Conservation (phyloP, 1,140 invertebrate genomes). For the Philotrypesis tridentata region DNA sequence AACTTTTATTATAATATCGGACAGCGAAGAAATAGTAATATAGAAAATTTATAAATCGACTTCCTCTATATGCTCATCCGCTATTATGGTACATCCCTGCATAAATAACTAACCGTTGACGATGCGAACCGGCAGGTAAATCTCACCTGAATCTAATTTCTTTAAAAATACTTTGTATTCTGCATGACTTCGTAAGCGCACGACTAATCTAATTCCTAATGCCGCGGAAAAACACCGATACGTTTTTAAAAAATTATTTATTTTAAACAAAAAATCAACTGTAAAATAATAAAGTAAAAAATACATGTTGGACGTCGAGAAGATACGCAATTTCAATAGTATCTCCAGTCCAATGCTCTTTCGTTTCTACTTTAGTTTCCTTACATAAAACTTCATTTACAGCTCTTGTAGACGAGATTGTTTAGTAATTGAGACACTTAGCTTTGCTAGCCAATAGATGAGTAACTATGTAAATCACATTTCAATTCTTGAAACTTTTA, state of each 20-base stretch:
- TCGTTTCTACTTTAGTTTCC: slow-evolving; percentile 27
- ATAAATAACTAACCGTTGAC: slow-evolving; percentile 14
- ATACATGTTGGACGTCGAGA: slow-evolving; percentile 34
- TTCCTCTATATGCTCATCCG: slow-evolving; percentile 20
- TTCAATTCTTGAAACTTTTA: slow-evolving; percentile 24
- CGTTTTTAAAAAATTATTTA: slow-evolving; percentile 28
- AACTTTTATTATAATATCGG: slow-evolving; percentile 11
- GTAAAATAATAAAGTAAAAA: slow-evolving; percentile 47
- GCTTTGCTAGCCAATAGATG: slow-evolving; percentile 11
- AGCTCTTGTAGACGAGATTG: neutral
- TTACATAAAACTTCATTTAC: slow-evolving; percentile 25
- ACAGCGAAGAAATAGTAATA: slow-evolving; percentile 27
- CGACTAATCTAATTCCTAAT: slow-evolving; percentile 22
- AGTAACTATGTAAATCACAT: slow-evolving; percentile 34
- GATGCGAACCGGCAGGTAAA: slow-evolving; percentile 17
- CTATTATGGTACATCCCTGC: slow-evolving; percentile 20
- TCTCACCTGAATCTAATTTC: slow-evolving; percentile 12
- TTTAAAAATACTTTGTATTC: slow-evolving; percentile 31
- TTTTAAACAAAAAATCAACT: slow-evolving; percentile 42
- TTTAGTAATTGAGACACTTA: slow-evolving; percentile 37
- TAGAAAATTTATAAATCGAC: slow-evolving; percentile 26
- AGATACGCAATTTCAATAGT: neutral
- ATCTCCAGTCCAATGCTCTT: slow-evolving; percentile 8
- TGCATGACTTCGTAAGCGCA: slow-evolving; percentile 16
- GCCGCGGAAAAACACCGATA: slow-evolving; percentile 44